Evolutionary conservation across 2,888 invertebrate genomes (phyloP), one percentile per base, ranked within the genome.

Genomic region (Idaea aversata): DNA sequence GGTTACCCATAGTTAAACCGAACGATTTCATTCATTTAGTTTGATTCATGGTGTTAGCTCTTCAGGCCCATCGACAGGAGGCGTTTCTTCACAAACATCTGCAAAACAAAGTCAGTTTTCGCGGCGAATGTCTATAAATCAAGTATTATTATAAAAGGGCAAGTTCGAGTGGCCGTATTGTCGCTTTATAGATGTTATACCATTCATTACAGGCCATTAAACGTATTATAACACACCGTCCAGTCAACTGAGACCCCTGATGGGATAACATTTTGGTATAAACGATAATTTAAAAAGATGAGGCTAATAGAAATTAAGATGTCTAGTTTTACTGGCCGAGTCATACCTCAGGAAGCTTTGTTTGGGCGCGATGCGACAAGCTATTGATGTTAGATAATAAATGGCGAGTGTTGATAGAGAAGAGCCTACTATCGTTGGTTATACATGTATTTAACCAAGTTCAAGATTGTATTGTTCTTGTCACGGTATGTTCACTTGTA

Each of bases 151-250:
- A 90, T 89, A 91, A 88, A 89, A 85, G 88, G 87, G 87, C 88
- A 83, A 85, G 84, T 91, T 91, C 88, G 89, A 91, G 92, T 90
- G 86, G 85, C 86, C 81, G 83, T 87, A 90, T 93, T 93, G 93
- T 93, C 84, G 84, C 84, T 89, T 92, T 91, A 93, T 93, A 86
- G 92, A 91, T 93, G 93, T 93, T 91, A 91, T 90, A 83, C 90
- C 86, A 91, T 93, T 91, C 92, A 92, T 92, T 93, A 91, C 93
- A 91, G 82, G 88, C 91, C 93, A 93, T 93, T 93, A 91, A 92
- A 89, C 87, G 88, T 85, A 90, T 91, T 93, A 92, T 92, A 87
- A 88, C 76, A 76, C 80, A 75, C 76, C 83, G 79, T 85, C 90
- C 86, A 85, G 66, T 65, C 4, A 72, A 75, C 47, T 16, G 57